Base-by-base conservation (phyloP, 2,797 vertebrate genomes). In the Brachyrhaphis roseni region DNA sequence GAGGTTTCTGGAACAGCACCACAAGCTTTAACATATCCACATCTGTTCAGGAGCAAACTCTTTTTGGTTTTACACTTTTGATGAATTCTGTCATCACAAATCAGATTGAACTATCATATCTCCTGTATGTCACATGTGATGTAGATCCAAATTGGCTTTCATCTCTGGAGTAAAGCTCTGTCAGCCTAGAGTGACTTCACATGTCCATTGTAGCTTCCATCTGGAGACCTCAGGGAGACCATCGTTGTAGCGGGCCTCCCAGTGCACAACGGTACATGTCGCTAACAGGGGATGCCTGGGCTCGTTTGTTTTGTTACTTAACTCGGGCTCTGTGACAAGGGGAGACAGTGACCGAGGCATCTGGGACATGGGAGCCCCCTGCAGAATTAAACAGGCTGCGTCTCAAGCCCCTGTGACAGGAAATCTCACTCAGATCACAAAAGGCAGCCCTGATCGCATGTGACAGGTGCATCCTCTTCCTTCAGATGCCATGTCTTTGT, bases 351-450 rank as follows among this genome's bases (percentile, higher is more conserved):
- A 89, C 90, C 80, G 82, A 72, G 77, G 89, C 84, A 72, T 87
- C 75, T 71, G 93, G 90, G 92, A 93, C 86, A 80, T 49, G 84
- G 74, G 82, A 49, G 84, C 70, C 88, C 92, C 93, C 91, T 92
- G 91, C 90, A 94, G 93, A 93, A 91, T 94, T 92, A 90, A 94
- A 83, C 87, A 91, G 90, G 88, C 92, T 83, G 87, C 8, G 64
- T 93, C 89, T 91, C 81, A 8, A 88, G 90, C 81, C 78, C 81
- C 82, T 55, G 76, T 88, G 94, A 95, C 95, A 95, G 91, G 89
- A 84, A 94, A 92, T 87, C 92, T 95, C 90, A 93, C 93, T 95
- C 92, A 88, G 88, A 94, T 95, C 93, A 94, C 86, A 84, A 86
- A 82, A 80, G 85, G 90, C 89, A 88, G 85, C 79, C 46, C 89